These are phyloP conservation scores for Amiota mariae DNA, from an alignment of 2,888 invertebrate species.

Conservation along the genomic window DNA sequence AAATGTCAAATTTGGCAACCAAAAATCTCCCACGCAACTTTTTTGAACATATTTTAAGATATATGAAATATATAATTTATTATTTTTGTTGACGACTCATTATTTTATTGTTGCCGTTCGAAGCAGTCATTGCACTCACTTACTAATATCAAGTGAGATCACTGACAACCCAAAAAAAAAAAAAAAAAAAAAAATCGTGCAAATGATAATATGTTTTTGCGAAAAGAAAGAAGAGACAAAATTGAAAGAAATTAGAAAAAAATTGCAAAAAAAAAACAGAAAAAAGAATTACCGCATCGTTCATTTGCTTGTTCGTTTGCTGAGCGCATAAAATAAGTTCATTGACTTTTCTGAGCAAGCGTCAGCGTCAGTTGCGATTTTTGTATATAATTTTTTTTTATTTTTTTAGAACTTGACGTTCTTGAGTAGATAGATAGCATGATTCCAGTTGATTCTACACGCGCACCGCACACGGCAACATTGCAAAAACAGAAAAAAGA, in stretches of 20 bases:
- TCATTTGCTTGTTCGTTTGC: neutral
- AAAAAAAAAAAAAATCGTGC: slow-evolving; percentile 20
- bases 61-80: slow-evolving; percentile 35
- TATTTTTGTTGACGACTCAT: slow-evolving; percentile 30
- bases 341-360: slow-evolving; percentile 53
- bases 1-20: neutral
- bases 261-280: slow-evolving; percentile 32
- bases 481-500: neutral
- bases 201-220: slow-evolving; percentile 25
- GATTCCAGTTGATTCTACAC: neutral
- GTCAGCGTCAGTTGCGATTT: slow-evolving; percentile 10
- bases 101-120: slow-evolving; percentile 40
- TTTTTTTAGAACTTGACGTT: slow-evolving; percentile 3
- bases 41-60: neutral
- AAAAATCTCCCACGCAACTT: slow-evolving; percentile 20
- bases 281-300: slow-evolving; percentile 33
- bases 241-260: slow-evolving; percentile 35
- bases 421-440: neutral
- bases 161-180: slow-evolving; percentile 49
- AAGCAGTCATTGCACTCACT: slow-evolving; percentile 44
- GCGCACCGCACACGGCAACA: neutral
- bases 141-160: slow-evolving; percentile 34
- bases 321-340: slow-evolving; percentile 61
- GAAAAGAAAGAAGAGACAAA: slow-evolving; percentile 35
- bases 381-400: slow-evolving; percentile 18